These are phyloP conservation scores for Heteronetta atricapilla DNA, from an alignment of 2,113 vertebrate species.

Conservation along the genomic window DNA sequence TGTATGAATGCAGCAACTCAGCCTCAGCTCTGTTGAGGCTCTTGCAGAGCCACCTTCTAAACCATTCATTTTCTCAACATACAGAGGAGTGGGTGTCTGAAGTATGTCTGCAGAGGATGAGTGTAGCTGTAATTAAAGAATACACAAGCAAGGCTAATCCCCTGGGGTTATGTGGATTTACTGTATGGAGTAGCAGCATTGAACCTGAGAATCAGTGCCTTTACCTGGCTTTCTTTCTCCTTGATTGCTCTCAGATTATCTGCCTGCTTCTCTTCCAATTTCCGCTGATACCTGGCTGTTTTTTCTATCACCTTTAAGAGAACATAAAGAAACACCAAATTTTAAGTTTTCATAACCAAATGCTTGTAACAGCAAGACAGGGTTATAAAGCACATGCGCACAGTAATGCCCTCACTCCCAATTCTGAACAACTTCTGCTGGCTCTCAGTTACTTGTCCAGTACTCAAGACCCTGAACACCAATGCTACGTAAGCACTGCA, in stretches of 20 bases:
- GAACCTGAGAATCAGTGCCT: not conserved
- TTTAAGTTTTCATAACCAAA: not conserved
- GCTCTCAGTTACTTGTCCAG: not conserved
- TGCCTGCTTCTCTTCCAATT: constrained; percentile 87
- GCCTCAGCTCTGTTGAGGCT: not conserved
- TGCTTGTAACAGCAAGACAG: not conserved
- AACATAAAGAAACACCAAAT: not conserved
- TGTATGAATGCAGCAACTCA: not conserved
- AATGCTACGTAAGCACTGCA: not conserved
- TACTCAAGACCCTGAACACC: not conserved
- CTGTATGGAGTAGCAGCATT: not conserved
- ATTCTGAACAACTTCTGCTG: not conserved
- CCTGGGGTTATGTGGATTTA: not conserved
- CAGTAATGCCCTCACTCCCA: not conserved
- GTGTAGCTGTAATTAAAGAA: not conserved
- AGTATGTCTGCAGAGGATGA: not conserved
- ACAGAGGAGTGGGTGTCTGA: rapidly evolving
- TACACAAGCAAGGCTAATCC: not conserved
- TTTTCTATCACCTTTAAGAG: constrained; percentile 79
- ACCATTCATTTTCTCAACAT: not conserved
- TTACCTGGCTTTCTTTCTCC: constrained; percentile 86
- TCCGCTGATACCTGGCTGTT: constrained; percentile 77
- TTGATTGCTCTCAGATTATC: constrained; percentile 86
- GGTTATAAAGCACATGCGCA: not conserved
- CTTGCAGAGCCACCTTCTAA: not conserved